phyloP scores from a whole-genome alignment of 1,140 invertebrate genomes.

The Heliconius congener region DNA sequence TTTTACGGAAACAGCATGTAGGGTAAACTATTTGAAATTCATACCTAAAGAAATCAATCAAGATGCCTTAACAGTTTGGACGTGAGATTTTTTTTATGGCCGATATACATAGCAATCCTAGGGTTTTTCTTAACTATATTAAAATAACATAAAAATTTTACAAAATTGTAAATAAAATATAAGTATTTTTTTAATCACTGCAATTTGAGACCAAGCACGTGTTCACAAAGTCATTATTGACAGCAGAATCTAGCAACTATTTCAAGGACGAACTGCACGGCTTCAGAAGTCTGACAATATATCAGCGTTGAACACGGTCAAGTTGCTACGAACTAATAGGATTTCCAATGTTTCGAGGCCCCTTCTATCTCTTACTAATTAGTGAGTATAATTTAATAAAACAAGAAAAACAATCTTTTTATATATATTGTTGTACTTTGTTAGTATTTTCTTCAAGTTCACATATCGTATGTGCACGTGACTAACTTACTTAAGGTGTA shows the following conservation, averaged over 20 bases:
- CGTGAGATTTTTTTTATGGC: too few relatives aligned
- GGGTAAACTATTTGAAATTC: too few relatives aligned
- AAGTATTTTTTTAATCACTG: not conserved
- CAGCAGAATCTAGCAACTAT: not conserved
- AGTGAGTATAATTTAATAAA: not conserved
- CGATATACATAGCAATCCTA: too few relatives aligned
- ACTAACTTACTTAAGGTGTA: not conserved
- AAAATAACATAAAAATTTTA: too few relatives aligned
- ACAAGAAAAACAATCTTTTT: not conserved
- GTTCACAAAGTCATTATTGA: not conserved
- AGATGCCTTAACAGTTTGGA: too few relatives aligned
- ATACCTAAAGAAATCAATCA: too few relatives aligned
- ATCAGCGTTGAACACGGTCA: conserved; percentile 23
- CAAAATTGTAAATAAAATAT: not conserved
- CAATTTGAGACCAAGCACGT: not conserved
- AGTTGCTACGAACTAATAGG: conserved; percentile 21
- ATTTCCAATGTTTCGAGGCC: conserved; percentile 7
- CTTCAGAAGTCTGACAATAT: conserved; percentile 26
- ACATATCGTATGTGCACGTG: not conserved
- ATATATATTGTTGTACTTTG: not conserved
- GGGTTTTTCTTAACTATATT: too few relatives aligned
- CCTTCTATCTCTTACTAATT: conserved; percentile 2
- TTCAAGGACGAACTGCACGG: conserved; percentile 18
- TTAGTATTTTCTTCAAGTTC: not conserved
- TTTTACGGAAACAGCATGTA: too few relatives aligned